phyloP scores from a whole-genome alignment of 2,888 invertebrate genomes.

The Tinea pellionella region DNA sequence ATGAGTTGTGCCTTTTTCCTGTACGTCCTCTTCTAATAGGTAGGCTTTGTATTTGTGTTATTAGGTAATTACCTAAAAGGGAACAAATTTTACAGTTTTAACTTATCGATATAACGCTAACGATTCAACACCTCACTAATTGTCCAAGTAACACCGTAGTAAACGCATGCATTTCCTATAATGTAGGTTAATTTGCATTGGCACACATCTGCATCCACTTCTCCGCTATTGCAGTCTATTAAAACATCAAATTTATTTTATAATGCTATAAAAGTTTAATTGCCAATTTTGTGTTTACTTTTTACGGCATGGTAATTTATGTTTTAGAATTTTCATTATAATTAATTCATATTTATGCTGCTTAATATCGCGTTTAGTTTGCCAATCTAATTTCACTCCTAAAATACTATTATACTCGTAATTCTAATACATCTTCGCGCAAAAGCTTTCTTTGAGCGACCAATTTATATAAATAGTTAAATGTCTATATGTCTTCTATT shows the following conservation, averaged over 20 bases:
- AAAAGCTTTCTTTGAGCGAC: too few relatives aligned
- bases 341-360: background rate
- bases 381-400: too few relatives aligned
- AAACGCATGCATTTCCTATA: background rate
- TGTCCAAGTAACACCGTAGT: background rate
- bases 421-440: too few relatives aligned
- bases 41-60: too few relatives aligned
- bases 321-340: background rate
- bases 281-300: background rate
- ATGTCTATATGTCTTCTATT: too few relatives aligned
- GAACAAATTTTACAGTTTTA: background rate
- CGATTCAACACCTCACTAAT: constrained; percentile 2
- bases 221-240: background rate
- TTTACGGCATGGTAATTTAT: background rate
- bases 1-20: too few relatives aligned
- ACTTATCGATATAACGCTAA: background rate
- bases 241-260: background rate
- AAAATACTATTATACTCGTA: too few relatives aligned
- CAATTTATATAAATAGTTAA: too few relatives aligned
- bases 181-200: constrained; percentile 10
- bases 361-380: too few relatives aligned
- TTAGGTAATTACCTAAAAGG: too few relatives aligned
- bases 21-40: too few relatives aligned
- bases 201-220: background rate
- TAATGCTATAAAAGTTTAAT: background rate